Evolutionary conservation across 1,140 invertebrate species (phyloP), one percentile per base, ranked within the genome.

Genomic region (Nasonia vitripennis): DNA sequence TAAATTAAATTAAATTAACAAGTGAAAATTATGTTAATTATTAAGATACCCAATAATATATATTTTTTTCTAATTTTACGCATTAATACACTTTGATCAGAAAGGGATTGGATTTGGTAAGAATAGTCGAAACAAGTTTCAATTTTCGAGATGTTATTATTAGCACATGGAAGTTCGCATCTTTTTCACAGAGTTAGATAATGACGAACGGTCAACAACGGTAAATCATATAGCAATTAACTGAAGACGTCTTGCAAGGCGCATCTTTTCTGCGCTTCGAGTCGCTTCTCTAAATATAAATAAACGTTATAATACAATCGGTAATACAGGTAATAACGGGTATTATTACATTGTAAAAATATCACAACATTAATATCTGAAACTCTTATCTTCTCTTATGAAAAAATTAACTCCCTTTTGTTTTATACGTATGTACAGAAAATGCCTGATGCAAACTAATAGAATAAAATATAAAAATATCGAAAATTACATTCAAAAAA

Each of bases 131-230:
- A 45, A 48, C 37, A 0, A 20, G 51, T 70, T 81, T 48, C 86
- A 75, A 87, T 91, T 92, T 92, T 91, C 84, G 89, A 89, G 88
- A 88, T 92, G 88, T 92, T 91, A 91, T 92, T 92, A 93, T 93
- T 91, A 92, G 90, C 91, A 92, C 91, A 92, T 92, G 91, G 90
- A 92, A 92, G 90, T 92, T 92, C 86, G 88, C 88, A 91, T 91
- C 88, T 91, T 84, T 87, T 88, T 89, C 88, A 89, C 89, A 90
- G 89, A 89, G 77, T 89, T 89, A 90, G 84, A 88, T 89, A 87
- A 67, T 88, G 85, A 91, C 86, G 78, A 90, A 90, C 85, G 85
- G 86, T 90, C 86, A 89, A 91, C 87, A 90, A 88, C 88, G 86
- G 87, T 88, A 89, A 91, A 90, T 90, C 51, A 89, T 83, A 88